Evolutionary conservation across 2,888 invertebrate genomes (phyloP).

Genomic region (Therioaphis trifolii): DNA sequence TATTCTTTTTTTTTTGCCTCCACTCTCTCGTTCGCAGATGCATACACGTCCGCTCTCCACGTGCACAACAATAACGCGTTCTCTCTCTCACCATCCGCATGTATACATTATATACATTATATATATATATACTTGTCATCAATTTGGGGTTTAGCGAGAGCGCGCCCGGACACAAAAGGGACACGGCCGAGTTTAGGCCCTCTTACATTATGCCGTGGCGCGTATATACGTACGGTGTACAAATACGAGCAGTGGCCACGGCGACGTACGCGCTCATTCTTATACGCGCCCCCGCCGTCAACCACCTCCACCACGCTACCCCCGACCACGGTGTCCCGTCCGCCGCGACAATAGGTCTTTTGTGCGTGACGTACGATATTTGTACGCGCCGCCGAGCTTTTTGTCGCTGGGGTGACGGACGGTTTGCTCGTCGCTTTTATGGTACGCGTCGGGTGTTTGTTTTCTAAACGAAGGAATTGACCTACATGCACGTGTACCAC

Average conservation of each 20-base stretch:
- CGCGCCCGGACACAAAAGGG: slow-evolving; percentile 37
- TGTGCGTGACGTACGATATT: slow-evolving; percentile 30
- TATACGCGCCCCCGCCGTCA: not conserved
- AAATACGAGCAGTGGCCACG: not conserved
- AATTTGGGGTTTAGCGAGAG: slow-evolving; percentile 51
- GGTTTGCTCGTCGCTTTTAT: not conserved
- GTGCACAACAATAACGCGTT: not conserved
- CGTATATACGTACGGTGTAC: not conserved
- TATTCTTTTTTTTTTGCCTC: slow-evolving; percentile 15
- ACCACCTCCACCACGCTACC: too few relatives aligned
- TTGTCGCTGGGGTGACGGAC: not conserved
- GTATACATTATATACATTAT: not conserved
- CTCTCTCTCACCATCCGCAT: not conserved
- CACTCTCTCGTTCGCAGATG: slow-evolving; percentile 43
- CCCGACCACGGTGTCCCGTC: too few relatives aligned
- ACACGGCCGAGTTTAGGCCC: slow-evolving; percentile 49
- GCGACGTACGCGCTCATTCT: not conserved
- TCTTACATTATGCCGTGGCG: not conserved
- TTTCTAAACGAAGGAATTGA: slow-evolving; percentile 36
- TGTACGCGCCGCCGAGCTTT: slow-evolving; percentile 31
- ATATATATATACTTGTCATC: slow-evolving; percentile 53
- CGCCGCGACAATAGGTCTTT: slow-evolving; percentile 37
- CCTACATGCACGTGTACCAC: not conserved
- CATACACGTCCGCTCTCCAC: not conserved
- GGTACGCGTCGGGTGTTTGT: slow-evolving; percentile 29